Base-by-base conservation (phyloP, 2,797 vertebrate genomes). In the Falco berigora region DNA sequence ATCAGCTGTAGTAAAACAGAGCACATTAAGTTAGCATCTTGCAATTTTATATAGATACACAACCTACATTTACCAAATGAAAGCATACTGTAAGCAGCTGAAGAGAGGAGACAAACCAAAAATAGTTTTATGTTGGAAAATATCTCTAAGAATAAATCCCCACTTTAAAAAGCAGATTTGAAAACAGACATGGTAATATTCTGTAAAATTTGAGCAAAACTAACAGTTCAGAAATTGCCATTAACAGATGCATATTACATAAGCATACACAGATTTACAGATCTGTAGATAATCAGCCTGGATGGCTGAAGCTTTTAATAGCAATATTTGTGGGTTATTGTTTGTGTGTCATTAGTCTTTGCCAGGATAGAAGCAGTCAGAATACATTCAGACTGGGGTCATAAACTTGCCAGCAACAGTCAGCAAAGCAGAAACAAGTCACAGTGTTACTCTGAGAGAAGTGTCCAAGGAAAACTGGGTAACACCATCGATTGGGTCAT, bases 171-270 rank as follows among this genome's bases (percentile, higher is more conserved):
- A 77, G 38, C 68, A 90, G 42, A 92, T 94, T 75, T 72, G 49
- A 91, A 68, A 90, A 55, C 62, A 91, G 75, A 91, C n/a, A 34
- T 2, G 16, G 52, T 34, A 92, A 86, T 75, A 94, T 80, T 92
- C 73, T 94, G 81, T 46, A 94, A 40, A 42, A 47, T 80, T 92
- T 86, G 81, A 78, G 86, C 64, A 95, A 97, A 96, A 94, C 44
- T 72, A 92, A 77, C 6, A 3, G 62, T 68, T 89, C 73, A 90
- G 34, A 92, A 93, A 83, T 5, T 88, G 68, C 62, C 71, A 88
- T 94, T 93, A 96, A 72, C 77, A 96, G 79, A 97, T 94, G 88
- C n/a, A 28, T n/a, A 86, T 96, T 94, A 96, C 40, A 21, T 91
- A 96, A 95, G 13, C 1, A 19, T 23, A 69, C 32, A 55, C 67